Conservation (phyloP, 2,113 vertebrate genomes). For the Bos javanicus region DNA sequence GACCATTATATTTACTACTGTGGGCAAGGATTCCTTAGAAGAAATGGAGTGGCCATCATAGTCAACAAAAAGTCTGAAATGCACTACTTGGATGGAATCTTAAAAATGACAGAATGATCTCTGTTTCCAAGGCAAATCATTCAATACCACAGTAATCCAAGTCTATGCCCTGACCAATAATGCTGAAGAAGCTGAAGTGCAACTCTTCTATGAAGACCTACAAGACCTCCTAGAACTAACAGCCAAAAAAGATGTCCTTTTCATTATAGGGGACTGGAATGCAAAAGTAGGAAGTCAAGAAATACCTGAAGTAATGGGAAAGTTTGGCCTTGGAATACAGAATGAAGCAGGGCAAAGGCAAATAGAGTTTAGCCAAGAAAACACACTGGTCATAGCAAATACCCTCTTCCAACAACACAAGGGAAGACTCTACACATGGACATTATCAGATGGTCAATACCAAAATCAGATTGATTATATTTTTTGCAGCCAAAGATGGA, state of each 20-base stretch:
- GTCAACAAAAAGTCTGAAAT: background rate
- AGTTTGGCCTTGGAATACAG: background rate
- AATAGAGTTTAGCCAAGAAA: background rate
- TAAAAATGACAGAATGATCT: background rate
- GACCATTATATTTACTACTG: background rate
- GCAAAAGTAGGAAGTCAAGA: background rate
- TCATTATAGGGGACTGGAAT: background rate
- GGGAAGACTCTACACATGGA: background rate
- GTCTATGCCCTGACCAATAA: background rate
- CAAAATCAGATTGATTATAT: background rate
- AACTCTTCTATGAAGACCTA: background rate
- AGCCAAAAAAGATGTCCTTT: background rate
- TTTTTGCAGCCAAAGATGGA: background rate
- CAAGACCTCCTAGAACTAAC: background rate
- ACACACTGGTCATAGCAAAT: background rate
- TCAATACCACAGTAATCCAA: background rate
- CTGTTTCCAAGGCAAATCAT: background rate
- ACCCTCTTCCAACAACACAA: background rate
- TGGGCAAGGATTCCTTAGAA: background rate
- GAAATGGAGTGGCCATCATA: background rate
- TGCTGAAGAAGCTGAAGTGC: background rate
- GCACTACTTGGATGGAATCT: background rate
- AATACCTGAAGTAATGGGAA: background rate
- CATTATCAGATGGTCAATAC: background rate
- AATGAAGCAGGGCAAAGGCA: background rate